Evolutionary conservation across 2,113 vertebrate genomes (phyloP).

Genomic region (Microtus oregoni): DNA sequence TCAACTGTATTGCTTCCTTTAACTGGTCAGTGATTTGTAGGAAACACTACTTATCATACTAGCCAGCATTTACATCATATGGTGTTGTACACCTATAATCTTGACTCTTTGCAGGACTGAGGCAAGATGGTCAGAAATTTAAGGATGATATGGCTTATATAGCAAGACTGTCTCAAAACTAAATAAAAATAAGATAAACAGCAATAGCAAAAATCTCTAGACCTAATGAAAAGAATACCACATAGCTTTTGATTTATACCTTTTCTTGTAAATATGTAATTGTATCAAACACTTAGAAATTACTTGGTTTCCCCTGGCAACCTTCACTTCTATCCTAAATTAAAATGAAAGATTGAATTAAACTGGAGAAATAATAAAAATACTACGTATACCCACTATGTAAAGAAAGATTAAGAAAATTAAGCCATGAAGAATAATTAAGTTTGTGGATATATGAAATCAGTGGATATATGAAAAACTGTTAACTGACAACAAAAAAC

Average conservation of each 20-base stretch:
- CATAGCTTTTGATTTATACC: constrained; percentile 42
- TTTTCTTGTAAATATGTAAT: not conserved
- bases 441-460: constrained; percentile 15
- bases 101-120: not conserved
- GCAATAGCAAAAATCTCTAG: constrained; percentile 30
- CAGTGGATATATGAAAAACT: constrained; percentile 16
- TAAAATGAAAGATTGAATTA: constrained; percentile 52
- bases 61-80: not conserved
- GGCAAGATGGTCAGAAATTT: not conserved
- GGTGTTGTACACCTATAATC: not conserved
- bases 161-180: not conserved
- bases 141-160: no score
- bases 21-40: constrained; percentile 19
- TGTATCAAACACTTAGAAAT: constrained; percentile 49
- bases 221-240: not conserved
- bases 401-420: constrained; percentile 59
- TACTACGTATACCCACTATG: constrained; percentile 13
- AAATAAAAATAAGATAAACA: constrained; percentile 9
- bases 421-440: constrained; percentile 37
- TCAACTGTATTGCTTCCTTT: not conserved
- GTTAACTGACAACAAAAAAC: constrained; percentile 37
- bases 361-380: constrained; percentile 53
- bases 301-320: constrained; percentile 35
- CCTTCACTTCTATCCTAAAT: constrained; percentile 7
- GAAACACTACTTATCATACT: constrained; percentile 26